Evolutionary conservation across 2,113 vertebrate species (phyloP), one percentile per base, ranked within the genome.

Genomic region (Naja naja): DNA sequence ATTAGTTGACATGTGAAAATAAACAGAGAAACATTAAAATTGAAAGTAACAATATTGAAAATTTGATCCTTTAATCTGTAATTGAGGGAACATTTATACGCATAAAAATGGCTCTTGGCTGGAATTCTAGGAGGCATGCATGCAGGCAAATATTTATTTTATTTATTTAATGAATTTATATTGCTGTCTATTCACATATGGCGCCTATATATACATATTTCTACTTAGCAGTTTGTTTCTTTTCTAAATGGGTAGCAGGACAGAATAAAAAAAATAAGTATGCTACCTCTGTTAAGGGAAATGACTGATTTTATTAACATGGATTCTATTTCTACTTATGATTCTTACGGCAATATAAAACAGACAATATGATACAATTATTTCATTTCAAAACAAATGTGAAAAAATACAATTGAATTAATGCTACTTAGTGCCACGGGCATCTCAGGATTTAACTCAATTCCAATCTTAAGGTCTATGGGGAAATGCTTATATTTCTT

Each of bases 1-100:
- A 60, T 60, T 43, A 93, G 27, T 87, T 43, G 43, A 96, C 1
- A 58, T 25, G 60, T 94, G 5, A 96, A 95, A 94, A 49, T 52
- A 87, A 16, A 93, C n/a, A 53, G 94, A 45, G 94, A 90, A 95
- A n/a, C 90, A 89, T 1, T 12, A 0, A 22, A 30, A 69, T 95
- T 96, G 91, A 89, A 93, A 93, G 0, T 87, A 14, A 60, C 93
- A 69, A 7, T 18, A 91, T 4, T 16, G 25, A 81, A 20, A 69
- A 53, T n/a, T 10, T 9, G 22, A n/a, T 14, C 22, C 55, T 85
- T 20, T 89, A 69, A 87, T 27, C 23, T 30, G 34, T 25, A 39
- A 55, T 10, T 18, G 12, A 43, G 20, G 20, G 74, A 81, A 81
- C 11, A 87, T 49, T 25, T 9, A 23, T 89, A 64, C 30, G 47